Evolutionary conservation across 2,797 vertebrate species (phyloP).

Genomic region (Pangasius macronema): DNA sequence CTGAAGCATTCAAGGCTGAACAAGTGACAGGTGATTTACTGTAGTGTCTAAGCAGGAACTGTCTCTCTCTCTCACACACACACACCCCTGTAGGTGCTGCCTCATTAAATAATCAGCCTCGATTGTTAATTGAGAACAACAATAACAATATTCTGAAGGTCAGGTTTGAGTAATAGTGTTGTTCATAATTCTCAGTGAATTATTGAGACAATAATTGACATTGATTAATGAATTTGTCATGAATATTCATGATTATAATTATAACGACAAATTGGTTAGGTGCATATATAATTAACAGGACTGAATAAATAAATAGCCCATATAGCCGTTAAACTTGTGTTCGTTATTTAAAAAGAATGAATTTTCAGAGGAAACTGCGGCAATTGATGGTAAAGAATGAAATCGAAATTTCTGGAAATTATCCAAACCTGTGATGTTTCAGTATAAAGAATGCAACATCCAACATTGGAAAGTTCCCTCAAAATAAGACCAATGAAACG

Average conservation of each 20-base stretch:
- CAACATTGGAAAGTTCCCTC: not conserved
- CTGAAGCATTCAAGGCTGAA: not conserved
- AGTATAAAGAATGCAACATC: not conserved
- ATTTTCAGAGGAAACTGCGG: not conserved
- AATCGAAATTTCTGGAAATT: not conserved
- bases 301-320: not conserved
- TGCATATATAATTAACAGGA: not conserved
- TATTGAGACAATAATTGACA: not conserved
- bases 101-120: slow-evolving; percentile 1
- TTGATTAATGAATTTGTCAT: not conserved
- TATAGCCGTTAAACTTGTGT: not conserved
- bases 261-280: not conserved
- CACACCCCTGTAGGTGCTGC: not conserved
- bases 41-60: not conserved
- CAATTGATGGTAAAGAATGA: not conserved
- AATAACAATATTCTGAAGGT: slow-evolving; percentile 4
- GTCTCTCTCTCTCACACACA: not conserved
- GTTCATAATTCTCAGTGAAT: not conserved
- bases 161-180: slow-evolving; percentile 3
- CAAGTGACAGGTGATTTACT: not conserved
- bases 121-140: slow-evolving; percentile 17
- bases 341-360: not conserved
- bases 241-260: slow-evolving; percentile 8
- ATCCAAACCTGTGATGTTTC: not conserved
- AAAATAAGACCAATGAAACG: not conserved